These are phyloP conservation scores for Trematomus loennbergii DNA, from an alignment of 2,113 vertebrate genomes.

Conservation along the genomic window DNA sequence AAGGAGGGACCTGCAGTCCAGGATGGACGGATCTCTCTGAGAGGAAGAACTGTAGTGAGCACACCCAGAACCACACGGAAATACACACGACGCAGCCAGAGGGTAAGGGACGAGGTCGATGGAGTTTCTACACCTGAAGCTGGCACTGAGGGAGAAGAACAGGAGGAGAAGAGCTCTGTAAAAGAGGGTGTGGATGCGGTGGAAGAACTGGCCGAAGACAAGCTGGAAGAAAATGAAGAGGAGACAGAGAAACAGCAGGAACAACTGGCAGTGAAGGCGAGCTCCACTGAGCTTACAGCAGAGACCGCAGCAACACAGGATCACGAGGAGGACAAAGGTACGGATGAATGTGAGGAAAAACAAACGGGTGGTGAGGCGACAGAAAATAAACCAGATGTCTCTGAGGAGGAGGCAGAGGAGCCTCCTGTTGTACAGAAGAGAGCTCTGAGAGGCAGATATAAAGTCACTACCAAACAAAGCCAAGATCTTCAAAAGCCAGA, in stretches of 20 bases:
- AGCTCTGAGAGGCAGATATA: neutral
- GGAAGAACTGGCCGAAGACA: constrained; percentile 5
- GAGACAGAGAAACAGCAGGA: neutral
- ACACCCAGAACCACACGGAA: neutral
- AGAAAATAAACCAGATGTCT: neutral
- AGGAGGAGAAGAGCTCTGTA: neutral
- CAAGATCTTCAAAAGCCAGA: neutral
- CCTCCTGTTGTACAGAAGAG: constrained; percentile 12
- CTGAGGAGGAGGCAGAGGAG: constrained; percentile 5
- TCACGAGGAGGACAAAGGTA: neutral
- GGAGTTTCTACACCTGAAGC: neutral
- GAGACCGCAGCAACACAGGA: neutral
- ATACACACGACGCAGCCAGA: neutral
- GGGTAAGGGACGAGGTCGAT: neutral
- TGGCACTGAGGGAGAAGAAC: neutral
- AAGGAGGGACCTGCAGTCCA: neutral
- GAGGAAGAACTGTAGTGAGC: constrained; percentile 5
- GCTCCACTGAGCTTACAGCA: neutral
- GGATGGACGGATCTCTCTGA: constrained; percentile 5
- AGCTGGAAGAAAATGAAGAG: neutral
- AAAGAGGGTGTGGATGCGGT: neutral
- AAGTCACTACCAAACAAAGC: neutral
- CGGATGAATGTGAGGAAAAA: neutral
- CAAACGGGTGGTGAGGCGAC: neutral
- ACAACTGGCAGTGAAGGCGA: neutral